A percentile compares a stretch with the other conserved stretches of the same genome.
phyloP scores from a whole-genome alignment of 2,888 invertebrate species.

The Watsonalla cultraria region DNA sequence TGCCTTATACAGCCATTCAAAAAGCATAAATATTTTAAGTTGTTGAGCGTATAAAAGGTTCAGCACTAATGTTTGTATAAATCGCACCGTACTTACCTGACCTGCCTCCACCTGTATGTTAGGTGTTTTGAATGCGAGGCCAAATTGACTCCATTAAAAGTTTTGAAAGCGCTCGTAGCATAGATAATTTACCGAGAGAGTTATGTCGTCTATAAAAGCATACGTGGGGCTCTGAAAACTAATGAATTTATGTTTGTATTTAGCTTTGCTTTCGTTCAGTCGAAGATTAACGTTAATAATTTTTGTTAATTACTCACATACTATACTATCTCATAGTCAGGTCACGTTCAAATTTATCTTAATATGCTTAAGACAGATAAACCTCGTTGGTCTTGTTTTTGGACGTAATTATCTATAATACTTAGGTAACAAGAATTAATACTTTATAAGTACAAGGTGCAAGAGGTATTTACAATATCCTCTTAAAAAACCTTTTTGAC shows the following conservation, averaged over 20 bases:
- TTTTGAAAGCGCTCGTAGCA: constrained; percentile 74
- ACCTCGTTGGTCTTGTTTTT: too few relatives aligned
- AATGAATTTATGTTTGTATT: constrained; percentile 62
- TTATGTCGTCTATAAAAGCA: constrained; percentile 67
- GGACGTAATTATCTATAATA: neutral
- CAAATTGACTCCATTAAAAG: constrained; percentile 78
- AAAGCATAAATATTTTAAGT: constrained; percentile 31
- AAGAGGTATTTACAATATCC: too few relatives aligned
- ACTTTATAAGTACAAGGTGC: too few relatives aligned
- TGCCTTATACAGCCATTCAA: constrained; percentile 20
- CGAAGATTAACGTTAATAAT: constrained; percentile 15
- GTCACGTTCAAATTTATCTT: too few relatives aligned
- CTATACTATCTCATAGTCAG: too few relatives aligned
- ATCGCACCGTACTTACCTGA: constrained; percentile 60
- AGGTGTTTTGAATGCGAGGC: constrained; percentile 71
- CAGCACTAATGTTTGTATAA: constrained; percentile 60
- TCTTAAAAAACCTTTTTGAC: too few relatives aligned
- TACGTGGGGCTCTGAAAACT: constrained; percentile 58
- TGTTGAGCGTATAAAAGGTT: constrained; percentile 37
- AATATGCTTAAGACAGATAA: too few relatives aligned
- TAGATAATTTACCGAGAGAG: constrained; percentile 73
- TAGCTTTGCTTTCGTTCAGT: constrained; percentile 34
- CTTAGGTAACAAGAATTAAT: neutral
- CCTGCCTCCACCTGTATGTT: constrained; percentile 45
- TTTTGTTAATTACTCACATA: neutral